phyloP scores from a whole-genome alignment of 2,888 invertebrate genomes.

The Eupithecia abbreviata region DNA sequence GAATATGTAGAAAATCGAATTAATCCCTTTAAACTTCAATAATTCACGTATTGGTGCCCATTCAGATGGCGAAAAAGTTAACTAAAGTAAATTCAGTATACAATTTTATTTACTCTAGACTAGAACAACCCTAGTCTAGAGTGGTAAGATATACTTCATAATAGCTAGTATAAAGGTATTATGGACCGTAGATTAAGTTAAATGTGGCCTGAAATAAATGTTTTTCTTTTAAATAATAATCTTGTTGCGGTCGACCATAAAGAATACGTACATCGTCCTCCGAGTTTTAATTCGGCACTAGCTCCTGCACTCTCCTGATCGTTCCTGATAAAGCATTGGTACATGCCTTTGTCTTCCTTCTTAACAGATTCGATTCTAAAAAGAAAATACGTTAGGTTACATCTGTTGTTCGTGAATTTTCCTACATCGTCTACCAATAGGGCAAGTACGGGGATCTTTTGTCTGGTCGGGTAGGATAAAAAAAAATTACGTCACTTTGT shows the following conservation, averaged over 20 bases:
- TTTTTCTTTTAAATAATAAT: neutral
- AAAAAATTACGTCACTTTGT: too few species aligned
- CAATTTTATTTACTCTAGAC: neutral
- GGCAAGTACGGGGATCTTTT: too few species aligned
- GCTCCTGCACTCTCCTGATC: conserved; percentile 97
- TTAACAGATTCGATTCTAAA: conserved; percentile 93
- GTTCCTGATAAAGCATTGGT: conserved; percentile 97
- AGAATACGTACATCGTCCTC: conserved; percentile 89
- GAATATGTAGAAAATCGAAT: neutral
- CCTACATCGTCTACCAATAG: neutral
- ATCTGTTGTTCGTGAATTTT: neutral
- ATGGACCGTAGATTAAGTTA: too few species aligned
- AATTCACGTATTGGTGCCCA: neutral
- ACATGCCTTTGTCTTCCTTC: conserved; percentile 98
- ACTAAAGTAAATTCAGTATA: neutral
- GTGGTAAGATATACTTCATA: neutral
- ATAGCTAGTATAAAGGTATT: too few species aligned
- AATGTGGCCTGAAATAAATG: too few species aligned
- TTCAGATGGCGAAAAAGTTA: neutral
- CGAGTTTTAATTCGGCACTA: conserved; percentile 95
- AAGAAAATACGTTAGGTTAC: neutral
- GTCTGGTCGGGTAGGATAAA: too few species aligned
- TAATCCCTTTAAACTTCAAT: neutral
- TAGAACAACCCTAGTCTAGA: neutral
- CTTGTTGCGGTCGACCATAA: neutral